Conservation (phyloP, 1,140 invertebrate genomes). For the Ladona fulva region DNA sequence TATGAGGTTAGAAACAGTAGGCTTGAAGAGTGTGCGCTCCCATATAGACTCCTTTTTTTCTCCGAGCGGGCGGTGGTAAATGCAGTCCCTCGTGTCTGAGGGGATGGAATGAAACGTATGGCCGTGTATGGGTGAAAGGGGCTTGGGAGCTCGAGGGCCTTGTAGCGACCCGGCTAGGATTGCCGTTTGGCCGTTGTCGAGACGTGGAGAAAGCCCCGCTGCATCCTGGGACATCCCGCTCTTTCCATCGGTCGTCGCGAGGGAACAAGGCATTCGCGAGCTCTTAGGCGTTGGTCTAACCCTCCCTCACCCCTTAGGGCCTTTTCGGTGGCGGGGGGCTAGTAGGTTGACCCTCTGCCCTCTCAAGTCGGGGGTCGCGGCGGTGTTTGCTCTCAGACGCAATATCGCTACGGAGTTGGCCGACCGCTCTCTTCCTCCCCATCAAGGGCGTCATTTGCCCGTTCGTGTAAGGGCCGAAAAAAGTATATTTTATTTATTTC, state of each 20-base stretch:
- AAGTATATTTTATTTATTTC: no score
- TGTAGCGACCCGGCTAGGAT: not conserved
- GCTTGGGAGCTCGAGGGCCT: not conserved
- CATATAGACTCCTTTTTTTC: not conserved
- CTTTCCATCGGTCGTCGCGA: not conserved
- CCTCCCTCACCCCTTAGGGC: no score
- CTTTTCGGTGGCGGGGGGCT: not conserved
- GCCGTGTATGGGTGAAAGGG: constrained; percentile 1
- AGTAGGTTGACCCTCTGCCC: not conserved
- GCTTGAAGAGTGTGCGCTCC: constrained; percentile 7
- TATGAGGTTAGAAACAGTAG: not conserved
- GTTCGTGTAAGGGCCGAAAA: no score
- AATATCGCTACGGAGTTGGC: not conserved
- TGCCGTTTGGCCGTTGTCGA: not conserved
- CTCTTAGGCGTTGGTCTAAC: no score
- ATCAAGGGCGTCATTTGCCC: not conserved
- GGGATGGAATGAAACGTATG: not conserved
- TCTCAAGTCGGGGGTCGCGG: not conserved
- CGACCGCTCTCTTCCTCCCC: not conserved
- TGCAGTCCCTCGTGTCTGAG: not conserved
- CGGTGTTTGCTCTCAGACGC: not conserved
- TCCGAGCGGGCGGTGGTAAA: constrained; percentile 16
- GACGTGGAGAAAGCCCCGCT: not conserved
- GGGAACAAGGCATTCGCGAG: not conserved
- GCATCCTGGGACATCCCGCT: not conserved